These are phyloP conservation scores for Limenitis camilla DNA, from an alignment of 2,888 invertebrate genomes.

Conservation along the genomic window DNA sequence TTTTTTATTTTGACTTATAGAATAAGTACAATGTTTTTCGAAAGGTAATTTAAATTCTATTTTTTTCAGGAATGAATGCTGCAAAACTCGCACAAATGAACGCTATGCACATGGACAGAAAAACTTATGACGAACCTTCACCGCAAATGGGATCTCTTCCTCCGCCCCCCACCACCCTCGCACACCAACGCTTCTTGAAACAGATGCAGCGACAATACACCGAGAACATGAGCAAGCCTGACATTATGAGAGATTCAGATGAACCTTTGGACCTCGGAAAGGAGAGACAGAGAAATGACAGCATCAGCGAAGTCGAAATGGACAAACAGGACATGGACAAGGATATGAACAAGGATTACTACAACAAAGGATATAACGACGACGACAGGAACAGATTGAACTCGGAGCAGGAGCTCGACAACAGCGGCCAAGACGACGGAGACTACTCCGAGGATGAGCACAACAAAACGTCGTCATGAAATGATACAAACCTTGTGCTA, in stretches of 20 bases:
- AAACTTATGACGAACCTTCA: constrained; percentile 74
- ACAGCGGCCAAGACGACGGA: constrained; percentile 59
- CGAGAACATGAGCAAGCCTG: constrained; percentile 70
- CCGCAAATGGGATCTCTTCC: constrained; percentile 72
- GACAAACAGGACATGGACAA: constrained; percentile 75
- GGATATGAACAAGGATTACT: constrained; percentile 46
- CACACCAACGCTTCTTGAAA: constrained; percentile 77
- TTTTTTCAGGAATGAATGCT: constrained; percentile 78
- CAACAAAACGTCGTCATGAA: constrained; percentile 61
- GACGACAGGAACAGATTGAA: constrained; percentile 43
- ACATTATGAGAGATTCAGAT: constrained; percentile 71
- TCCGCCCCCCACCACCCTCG: constrained; percentile 64
- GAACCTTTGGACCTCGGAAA: constrained; percentile 74
- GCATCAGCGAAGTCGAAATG: constrained; percentile 53
- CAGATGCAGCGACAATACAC: constrained; percentile 78
- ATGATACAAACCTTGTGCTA: constrained; percentile 34
- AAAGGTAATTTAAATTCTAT: not conserved
- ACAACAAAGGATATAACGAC: constrained; percentile 49
- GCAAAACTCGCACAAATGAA: constrained; percentile 86
- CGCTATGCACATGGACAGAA: constrained; percentile 72
- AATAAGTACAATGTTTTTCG: constrained; percentile 76
- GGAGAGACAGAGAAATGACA: constrained; percentile 58
- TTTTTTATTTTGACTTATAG: not conserved
- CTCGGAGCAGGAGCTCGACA: constrained; percentile 48
- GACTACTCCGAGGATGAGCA: constrained; percentile 68